Evolutionary conservation across 2,888 invertebrate genomes (phyloP), one percentile per base, ranked within the genome.

Genomic region (Tachina fera): DNA sequence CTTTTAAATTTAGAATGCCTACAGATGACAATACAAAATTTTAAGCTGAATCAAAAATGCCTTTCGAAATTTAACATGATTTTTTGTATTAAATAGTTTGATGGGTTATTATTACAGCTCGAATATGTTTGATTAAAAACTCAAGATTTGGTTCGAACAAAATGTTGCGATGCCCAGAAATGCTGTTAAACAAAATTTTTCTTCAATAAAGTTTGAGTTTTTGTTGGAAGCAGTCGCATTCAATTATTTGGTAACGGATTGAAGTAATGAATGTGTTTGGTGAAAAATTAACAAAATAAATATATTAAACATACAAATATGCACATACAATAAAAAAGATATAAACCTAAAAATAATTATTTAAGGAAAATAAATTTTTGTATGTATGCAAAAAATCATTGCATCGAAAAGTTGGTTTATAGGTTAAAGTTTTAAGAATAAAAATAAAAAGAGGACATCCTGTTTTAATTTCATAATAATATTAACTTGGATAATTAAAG

Each of bases 151-250:
- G 11, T 43, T 65, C 53, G 31, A 63, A 14, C 77, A 49, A 39
- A 67, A 19, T 31, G 51, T 58, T 58, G 60, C 41, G 41, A 22
- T 41, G 41, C 10, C 13, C 1, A 51, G 9, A 19, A 71, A 71
- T 19, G 22, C 53, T 47, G 41, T 41, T 43, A 43, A 70, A 53
- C 43, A 22, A 16, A 31, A 39, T 11, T 22, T 49, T 47, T 61
- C 9, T 53, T 74, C 45, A 75, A 39, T 68, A n/a, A 76, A 76
- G 76, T 70, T 82, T 56, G 61, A 8, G 45, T 61, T 75, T 45
- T 61, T 31, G 60, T 51, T 39, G 72, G 43, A 72, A 72, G 45
- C 76, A 76, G 86, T 76, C 83, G 76, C 31, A 72, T 14, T 68
- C 65, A 9, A 68, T 72, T 31, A n/a, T 49, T 45, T 65, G 22